Conservation (phyloP, 2,797 vertebrate genomes). For the Molothrus ater region DNA sequence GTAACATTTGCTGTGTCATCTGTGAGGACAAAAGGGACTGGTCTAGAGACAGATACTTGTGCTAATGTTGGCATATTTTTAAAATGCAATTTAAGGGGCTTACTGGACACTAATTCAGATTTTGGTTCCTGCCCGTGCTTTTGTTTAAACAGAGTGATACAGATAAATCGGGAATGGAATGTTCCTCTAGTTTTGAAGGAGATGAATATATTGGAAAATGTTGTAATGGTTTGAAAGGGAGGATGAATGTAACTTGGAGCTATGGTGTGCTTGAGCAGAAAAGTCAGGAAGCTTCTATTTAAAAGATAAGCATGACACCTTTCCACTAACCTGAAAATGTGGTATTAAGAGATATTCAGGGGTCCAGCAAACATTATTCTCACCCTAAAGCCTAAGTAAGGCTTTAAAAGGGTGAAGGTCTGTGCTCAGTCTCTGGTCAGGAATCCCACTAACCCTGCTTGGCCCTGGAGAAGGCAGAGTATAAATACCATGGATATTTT, state of each 20-base stretch:
- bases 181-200: neutral
- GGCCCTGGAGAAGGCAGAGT: neutral
- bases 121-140: neutral
- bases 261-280: neutral
- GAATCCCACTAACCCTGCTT: neutral
- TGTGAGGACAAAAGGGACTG: neutral
- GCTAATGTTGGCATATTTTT: neutral
- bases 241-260: rapidly evolving
- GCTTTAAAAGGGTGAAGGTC: neutral
- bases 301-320: neutral
- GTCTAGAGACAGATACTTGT: neutral
- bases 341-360: neutral
- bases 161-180: neutral
- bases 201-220: neutral
- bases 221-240: neutral
- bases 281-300: neutral
- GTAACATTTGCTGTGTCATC: neutral
- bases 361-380: neutral
- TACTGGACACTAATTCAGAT: neutral
- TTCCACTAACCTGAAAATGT: neutral
- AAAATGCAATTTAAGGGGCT: neutral
- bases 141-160: neutral
- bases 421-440: neutral
- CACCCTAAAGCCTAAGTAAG: neutral
- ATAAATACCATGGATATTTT: neutral